A percentile compares a stretch with the other conserved stretches of the same genome.
phyloP scores from a whole-genome alignment of 2,113 vertebrate species.

The Piaya cayana region DNA sequence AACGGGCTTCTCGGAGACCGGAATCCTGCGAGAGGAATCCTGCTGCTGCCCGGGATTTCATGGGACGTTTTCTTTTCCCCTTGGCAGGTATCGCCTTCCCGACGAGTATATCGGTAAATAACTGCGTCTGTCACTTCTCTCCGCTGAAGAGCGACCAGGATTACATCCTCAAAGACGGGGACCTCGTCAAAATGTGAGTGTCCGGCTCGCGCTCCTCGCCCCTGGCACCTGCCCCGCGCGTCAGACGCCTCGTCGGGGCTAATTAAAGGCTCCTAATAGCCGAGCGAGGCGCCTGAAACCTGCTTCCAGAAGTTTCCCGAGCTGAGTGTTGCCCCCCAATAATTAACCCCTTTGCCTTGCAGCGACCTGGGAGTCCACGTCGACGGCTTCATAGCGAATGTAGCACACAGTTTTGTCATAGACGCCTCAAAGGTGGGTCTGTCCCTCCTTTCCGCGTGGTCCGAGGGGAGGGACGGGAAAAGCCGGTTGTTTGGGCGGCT shows the following conservation, averaged over 20 bases:
- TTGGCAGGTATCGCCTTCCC: conserved; percentile 92
- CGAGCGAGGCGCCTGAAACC: neutral
- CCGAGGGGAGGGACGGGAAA: neutral
- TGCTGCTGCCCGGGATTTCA: neutral
- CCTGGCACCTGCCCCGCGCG: neutral
- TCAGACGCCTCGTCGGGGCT: neutral
- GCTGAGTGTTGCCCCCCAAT: neutral
- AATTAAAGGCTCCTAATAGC: neutral
- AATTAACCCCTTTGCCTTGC: conserved; percentile 11
- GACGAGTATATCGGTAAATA: conserved; percentile 96
- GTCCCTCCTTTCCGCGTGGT: no score
- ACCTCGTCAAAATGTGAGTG: conserved; percentile 94
- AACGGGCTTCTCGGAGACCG: no score
- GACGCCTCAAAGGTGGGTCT: conserved; percentile 84
- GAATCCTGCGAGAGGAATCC: no score
- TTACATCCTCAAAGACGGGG: conserved; percentile 90
- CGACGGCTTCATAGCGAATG: conserved; percentile 94
- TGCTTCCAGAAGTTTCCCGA: no score
- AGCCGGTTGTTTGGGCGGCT: no score
- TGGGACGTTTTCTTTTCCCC: rapidly evolving
- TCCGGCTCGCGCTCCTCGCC: rapidly evolving
- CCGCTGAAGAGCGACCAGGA: conserved; percentile 97
- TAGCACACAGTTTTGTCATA: conserved; percentile 91
- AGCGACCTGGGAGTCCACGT: conserved; percentile 95
- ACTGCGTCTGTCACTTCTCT: conserved; percentile 98